Base-by-base conservation (phyloP, 2,113 vertebrate species). In the Hippoglossus stenolepis region DNA sequence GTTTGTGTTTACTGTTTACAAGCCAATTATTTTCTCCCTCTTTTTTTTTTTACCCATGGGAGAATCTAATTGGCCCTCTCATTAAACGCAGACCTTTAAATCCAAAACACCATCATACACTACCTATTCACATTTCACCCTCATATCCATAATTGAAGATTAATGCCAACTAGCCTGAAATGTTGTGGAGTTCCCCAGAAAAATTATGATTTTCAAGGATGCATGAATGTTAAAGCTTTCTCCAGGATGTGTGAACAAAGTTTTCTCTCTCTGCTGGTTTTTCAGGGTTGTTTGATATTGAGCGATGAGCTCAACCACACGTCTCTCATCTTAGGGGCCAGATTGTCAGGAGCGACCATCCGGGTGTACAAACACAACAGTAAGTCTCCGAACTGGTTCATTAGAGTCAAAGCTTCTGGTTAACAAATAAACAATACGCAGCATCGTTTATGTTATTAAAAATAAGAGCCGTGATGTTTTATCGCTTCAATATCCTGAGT, bases 281-380 rank as follows among this genome's bases (percentile, higher is more conserved):
- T 91, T 68, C 92, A 98, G 97, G 97, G 97, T 58, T 97, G 97
- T 88, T 96, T 98, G 85, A 98, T 98, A 92, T 89, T 98, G 90
- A 98, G 97, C 70, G 97, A 98, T 79, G 97, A 98, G 80, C 89
- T 97, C 89, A 98, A 98, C 90, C 97, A 98, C 86, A 92, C 95
- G 6, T 98, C 97, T 76, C 93, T 98, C 3, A 90, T 98, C 78
- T 94, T 98, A 28, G 97, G 97, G 24, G 96, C 97, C 1, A 94
- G 97, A 83, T 93, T 98, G 64, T 98, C 97, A 15, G 95, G 96
- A 60, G 96, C 97, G 20, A 96, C 96, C 11, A 95, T 98, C 84
- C 93, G 95, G 76, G 94, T 95, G 83, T 98, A 96, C 94, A 98
- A 97, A 91, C 97, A 98, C 86, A 98, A 98, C 90, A 95, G 97